Evolutionary conservation across 2,113 vertebrate genomes (phyloP).

Genomic region (Natator depressus): DNA sequence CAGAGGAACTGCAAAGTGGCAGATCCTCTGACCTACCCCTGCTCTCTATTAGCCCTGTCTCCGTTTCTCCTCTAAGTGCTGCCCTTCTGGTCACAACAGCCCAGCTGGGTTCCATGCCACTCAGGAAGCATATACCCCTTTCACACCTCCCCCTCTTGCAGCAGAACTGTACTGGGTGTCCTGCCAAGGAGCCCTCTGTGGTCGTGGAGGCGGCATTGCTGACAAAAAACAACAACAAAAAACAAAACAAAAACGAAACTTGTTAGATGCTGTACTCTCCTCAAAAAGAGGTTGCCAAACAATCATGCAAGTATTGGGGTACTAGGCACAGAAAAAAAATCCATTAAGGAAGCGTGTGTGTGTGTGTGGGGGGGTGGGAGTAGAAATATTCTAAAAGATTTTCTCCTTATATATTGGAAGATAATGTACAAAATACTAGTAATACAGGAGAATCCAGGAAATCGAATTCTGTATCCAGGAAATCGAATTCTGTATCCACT

Average conservation of each 20-base stretch:
- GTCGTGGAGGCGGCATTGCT: background rate
- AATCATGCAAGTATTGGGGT: fast-evolving
- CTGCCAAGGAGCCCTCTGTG: background rate
- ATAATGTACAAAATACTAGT: fast-evolving
- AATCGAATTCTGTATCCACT: background rate
- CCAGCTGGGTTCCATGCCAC: background rate
- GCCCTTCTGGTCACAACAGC: background rate
- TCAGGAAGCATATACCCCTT: background rate
- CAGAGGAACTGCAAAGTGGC: background rate
- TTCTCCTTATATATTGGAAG: background rate
- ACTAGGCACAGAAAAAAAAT: background rate
- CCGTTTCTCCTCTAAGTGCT: background rate
- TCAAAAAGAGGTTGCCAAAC: background rate
- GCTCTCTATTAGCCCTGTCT: background rate
- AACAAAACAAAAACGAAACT: background rate
- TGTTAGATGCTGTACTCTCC: fast-evolving
- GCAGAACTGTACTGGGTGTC: background rate
- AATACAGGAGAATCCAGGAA: fast-evolving
- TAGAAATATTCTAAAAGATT: background rate
- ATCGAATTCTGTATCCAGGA: background rate
- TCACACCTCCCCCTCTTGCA: background rate
- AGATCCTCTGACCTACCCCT: background rate
- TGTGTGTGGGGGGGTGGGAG: background rate
- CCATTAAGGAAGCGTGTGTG: background rate
- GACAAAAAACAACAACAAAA: background rate